phyloP scores from a whole-genome alignment of 2,888 invertebrate species.

The Andrena fulva region DNA sequence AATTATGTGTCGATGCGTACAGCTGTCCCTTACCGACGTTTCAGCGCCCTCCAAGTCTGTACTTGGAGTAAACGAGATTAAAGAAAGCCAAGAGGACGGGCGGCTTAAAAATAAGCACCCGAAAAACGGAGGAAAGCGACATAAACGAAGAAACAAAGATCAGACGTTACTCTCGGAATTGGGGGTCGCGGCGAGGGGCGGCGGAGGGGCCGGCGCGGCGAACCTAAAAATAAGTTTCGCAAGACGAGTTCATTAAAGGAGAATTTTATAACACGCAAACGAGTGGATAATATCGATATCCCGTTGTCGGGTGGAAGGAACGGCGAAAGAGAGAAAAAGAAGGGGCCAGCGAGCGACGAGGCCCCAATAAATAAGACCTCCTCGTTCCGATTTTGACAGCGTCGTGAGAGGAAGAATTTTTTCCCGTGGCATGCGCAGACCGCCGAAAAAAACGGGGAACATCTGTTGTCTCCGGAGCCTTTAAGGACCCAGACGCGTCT shows the following conservation, averaged over 20 bases:
- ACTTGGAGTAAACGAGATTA: not conserved
- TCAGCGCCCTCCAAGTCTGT: not conserved
- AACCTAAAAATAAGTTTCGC: constrained; percentile 47
- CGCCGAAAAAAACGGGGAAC: constrained; percentile 60
- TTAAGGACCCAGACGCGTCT: constrained; percentile 57
- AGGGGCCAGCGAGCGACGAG: constrained; percentile 38
- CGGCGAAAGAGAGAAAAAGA: constrained; percentile 35
- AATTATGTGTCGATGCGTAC: too few relatives aligned
- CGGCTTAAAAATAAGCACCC: not conserved
- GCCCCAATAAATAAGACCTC: constrained; percentile 72
- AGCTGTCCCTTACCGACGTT: not conserved
- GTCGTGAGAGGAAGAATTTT: constrained; percentile 66
- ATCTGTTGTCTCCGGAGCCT: constrained; percentile 64
- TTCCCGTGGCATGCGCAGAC: constrained; percentile 65
- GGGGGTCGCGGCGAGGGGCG: constrained; percentile 24
- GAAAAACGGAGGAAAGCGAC: constrained; percentile 6
- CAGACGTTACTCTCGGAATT: constrained; percentile 30
- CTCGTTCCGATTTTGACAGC: constrained; percentile 70
- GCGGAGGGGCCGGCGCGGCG: constrained; percentile 16
- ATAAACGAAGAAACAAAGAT: not conserved
- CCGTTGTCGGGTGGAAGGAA: constrained; percentile 32
- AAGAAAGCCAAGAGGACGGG: not conserved
- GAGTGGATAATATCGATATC: constrained; percentile 50
- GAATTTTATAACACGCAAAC: constrained; percentile 53
- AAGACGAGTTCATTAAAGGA: constrained; percentile 52